These are phyloP conservation scores for Tenualosa ilisha DNA, from an alignment of 2,797 vertebrate species.

Conservation along the genomic window DNA sequence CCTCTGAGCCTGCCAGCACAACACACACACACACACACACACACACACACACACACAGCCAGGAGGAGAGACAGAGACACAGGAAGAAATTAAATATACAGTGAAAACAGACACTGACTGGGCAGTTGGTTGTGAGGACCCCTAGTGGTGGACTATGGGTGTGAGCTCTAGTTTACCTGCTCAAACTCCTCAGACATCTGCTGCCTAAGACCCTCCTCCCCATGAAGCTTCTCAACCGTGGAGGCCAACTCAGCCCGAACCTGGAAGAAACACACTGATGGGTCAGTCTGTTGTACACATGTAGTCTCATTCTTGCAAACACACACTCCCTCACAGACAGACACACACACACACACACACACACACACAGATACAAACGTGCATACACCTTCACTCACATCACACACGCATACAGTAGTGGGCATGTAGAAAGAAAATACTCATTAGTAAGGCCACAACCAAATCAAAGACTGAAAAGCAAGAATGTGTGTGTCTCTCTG, in stretches of 20 bases:
- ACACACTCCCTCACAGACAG: too few relatives aligned
- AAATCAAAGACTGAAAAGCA: too few relatives aligned
- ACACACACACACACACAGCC: background rate
- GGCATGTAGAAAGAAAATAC: background rate
- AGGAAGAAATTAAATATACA: background rate
- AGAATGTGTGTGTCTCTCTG: too few relatives aligned
- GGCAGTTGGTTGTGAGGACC: background rate
- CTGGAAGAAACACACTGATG: conserved; percentile 59
- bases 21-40: background rate
- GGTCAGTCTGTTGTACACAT: background rate
- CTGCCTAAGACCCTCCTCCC: conserved; percentile 74
- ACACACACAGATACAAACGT: background rate
- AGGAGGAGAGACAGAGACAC: background rate
- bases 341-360: background rate
- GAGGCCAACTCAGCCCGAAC: conserved; percentile 77
- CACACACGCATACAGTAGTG: background rate
- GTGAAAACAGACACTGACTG: background rate
- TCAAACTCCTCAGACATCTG: conserved; percentile 80
- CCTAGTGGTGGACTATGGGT: background rate
- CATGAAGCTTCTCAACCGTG: conserved; percentile 70
- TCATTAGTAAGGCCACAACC: conserved; percentile 1
- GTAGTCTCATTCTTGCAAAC: too few relatives aligned
- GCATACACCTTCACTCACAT: background rate
- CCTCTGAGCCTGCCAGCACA: conserved; percentile 76
- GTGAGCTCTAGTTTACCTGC: conserved; percentile 70